Conservation (phyloP, 2,797 vertebrate genomes). For the Anguilla anguilla region DNA sequence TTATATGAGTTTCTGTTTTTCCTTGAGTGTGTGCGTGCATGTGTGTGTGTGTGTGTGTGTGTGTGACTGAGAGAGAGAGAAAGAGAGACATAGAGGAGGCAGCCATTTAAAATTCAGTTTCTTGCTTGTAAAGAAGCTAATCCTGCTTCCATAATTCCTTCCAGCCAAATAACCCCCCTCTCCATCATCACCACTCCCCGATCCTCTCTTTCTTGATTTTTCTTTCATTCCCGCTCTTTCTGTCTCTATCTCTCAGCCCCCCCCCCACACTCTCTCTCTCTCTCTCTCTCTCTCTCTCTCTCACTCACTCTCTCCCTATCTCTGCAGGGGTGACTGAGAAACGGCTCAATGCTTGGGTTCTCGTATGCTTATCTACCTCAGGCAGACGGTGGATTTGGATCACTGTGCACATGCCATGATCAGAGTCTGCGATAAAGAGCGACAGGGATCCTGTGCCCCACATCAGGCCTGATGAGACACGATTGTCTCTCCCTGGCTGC, state of each 20-base stretch:
- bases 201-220: slow-evolving; percentile 45
- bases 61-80: neutral
- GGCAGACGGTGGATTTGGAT: slow-evolving; percentile 99
- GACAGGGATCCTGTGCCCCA: slow-evolving; percentile 71
- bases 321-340: slow-evolving; percentile 84
- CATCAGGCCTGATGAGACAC: slow-evolving; percentile 57
- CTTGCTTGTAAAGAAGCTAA: slow-evolving; percentile 99
- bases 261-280: slow-evolving; percentile 61
- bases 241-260: slow-evolving; percentile 57
- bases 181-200: slow-evolving; percentile 10
- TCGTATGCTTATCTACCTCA: slow-evolving; percentile 99
- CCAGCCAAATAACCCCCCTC: slow-evolving; percentile 97
- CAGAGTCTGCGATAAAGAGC: slow-evolving; percentile 99
- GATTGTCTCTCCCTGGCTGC: slow-evolving; percentile 77
- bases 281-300: slow-evolving; percentile 55
- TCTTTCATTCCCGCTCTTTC: slow-evolving; percentile 61
- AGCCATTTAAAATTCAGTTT: slow-evolving; percentile 99
- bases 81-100: slow-evolving; percentile 59
- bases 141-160: slow-evolving; percentile 99
- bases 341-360: slow-evolving; percentile 99
- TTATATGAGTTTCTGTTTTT: too few relatives aligned
- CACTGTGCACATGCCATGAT: slow-evolving; percentile 99
- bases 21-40: neutral
- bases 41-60: neutral
- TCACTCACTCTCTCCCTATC: neutral